phyloP scores from a whole-genome alignment of 2,113 vertebrate species.

The Cyprinus carpio region DNA sequence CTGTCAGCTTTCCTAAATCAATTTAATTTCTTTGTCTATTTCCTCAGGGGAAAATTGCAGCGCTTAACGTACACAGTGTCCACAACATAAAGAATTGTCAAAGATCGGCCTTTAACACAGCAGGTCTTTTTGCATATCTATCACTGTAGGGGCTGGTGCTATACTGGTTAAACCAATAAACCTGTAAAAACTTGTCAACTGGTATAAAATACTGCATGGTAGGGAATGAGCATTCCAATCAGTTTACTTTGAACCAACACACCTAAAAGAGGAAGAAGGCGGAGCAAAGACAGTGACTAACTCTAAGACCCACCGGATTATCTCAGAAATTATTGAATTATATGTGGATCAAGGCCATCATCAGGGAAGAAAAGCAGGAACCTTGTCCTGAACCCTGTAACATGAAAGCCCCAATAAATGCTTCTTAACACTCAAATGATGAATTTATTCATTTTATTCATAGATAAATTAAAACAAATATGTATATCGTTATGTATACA shows the following conservation, averaged over 20 bases:
- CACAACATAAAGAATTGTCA: conserved; percentile 33
- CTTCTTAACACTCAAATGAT: too few relatives aligned
- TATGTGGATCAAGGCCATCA: too few relatives aligned
- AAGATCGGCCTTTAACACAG: neutral
- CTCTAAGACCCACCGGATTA: too few relatives aligned
- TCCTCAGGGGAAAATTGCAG: conserved; percentile 21
- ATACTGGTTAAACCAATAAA: neutral
- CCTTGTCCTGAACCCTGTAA: too few relatives aligned
- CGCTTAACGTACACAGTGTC: conserved; percentile 14
- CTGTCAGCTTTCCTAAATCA: conserved; percentile 39
- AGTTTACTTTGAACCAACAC: neutral
- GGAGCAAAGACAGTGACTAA: neutral
- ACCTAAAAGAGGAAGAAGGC: neutral
- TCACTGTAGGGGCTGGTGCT: neutral
- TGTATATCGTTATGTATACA: too few relatives aligned
- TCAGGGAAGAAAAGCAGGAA: too few relatives aligned
- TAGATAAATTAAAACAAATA: too few relatives aligned
- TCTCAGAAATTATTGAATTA: too few relatives aligned
- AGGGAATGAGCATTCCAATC: neutral
- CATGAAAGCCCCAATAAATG: too few relatives aligned
- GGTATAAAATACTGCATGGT: neutral
- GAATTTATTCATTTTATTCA: too few relatives aligned
- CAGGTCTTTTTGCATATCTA: conserved; percentile 12
- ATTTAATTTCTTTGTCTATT: conserved; percentile 38
- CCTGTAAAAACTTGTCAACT: neutral